Percentiles rank a stretch among this genome's conserved stretches.
These are phyloP conservation scores for Drosophila arizonae DNA, from an alignment of 1,140 invertebrate genomes.

Conservation along the genomic window DNA sequence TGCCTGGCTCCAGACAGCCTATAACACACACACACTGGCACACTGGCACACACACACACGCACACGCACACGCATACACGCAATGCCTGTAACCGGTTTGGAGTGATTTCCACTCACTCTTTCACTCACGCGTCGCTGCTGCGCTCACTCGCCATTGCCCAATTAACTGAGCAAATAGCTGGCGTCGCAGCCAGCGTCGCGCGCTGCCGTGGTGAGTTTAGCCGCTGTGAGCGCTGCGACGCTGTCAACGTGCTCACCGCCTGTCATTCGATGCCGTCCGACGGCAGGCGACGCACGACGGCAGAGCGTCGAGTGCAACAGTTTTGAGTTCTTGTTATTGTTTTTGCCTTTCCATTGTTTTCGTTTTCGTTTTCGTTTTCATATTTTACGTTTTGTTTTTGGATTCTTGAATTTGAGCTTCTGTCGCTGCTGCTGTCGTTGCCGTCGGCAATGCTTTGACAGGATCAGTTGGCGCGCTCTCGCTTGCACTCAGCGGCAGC, in stretches of 20 bases:
- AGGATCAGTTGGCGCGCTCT: slow-evolving; percentile 30
- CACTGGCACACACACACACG: too few species aligned
- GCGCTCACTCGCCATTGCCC: slow-evolving; percentile 41
- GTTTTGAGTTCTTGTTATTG: slow-evolving; percentile 13
- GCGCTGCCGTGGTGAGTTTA: slow-evolving; percentile 66
- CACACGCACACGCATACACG: neutral
- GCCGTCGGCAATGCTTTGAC: slow-evolving; percentile 24
- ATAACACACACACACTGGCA: slow-evolving; percentile 18
- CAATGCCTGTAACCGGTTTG: slow-evolving; percentile 31
- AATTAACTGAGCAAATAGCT: slow-evolving; percentile 50
- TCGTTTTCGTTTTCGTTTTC: neutral
- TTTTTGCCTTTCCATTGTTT: neutral
- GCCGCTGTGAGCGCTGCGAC: slow-evolving; percentile 10
- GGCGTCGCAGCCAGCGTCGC: slow-evolving; percentile 28
- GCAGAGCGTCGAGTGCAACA: slow-evolving; percentile 29
- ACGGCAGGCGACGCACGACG: slow-evolving; percentile 42
- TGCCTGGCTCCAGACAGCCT: slow-evolving; percentile 42
- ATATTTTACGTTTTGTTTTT: neutral
- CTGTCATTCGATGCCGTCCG: slow-evolving; percentile 42
- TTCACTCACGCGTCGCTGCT: slow-evolving; percentile 21
- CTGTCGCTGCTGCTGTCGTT: slow-evolving; percentile 2
- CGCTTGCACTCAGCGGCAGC: neutral
- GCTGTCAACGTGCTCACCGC: neutral
- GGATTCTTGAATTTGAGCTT: neutral
- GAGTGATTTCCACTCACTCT: slow-evolving; percentile 42